phyloP scores from a whole-genome alignment of 2,888 invertebrate genomes.

The Gibbula magus region DNA sequence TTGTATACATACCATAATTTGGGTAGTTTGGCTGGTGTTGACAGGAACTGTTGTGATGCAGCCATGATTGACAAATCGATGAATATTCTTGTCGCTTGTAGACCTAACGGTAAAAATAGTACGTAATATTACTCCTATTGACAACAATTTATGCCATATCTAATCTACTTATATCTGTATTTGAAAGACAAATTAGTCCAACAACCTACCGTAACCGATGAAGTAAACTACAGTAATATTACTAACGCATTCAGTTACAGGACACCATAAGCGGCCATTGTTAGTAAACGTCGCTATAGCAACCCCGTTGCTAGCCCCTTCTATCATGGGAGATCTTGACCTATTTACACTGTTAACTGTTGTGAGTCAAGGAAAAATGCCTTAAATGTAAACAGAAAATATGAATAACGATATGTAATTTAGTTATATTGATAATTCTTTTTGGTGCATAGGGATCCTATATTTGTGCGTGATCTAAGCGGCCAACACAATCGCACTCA shows the following conservation, averaged over 20 bases:
- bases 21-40: constrained; percentile 62
- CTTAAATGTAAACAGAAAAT: neutral
- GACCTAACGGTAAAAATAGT: neutral
- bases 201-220: no score
- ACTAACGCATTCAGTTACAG: neutral
- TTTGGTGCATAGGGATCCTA: neutral
- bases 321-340: constrained; percentile 36
- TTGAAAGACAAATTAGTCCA: no score
- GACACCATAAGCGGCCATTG: constrained; percentile 40
- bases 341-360: neutral
- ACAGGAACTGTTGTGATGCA: constrained; percentile 62
- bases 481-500: neutral
- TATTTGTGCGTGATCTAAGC: neutral
- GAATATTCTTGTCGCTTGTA: neutral
- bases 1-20: constrained; percentile 62
- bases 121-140: neutral
- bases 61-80: constrained; percentile 46
- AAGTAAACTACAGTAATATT: neutral
- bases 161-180: no score
- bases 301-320: constrained; percentile 30
- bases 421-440: neutral
- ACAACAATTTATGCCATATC: no score
- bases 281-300: constrained; percentile 35
- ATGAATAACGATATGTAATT: neutral
- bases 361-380: neutral